Base-by-base conservation (phyloP, 1,140 invertebrate genomes). In the Bombus polaris region DNA sequence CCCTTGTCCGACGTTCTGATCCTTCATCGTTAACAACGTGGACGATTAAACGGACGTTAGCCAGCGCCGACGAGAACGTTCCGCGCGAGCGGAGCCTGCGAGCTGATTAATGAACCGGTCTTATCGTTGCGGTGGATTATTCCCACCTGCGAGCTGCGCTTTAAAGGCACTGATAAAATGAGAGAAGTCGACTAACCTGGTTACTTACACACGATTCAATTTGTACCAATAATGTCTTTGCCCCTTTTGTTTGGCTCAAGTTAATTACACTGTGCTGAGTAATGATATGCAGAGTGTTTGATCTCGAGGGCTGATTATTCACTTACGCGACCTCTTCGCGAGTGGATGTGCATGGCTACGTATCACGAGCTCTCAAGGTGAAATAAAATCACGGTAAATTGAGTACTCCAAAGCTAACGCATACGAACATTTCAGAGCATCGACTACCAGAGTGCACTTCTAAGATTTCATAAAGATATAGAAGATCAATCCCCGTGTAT, bases 21-120 rank as follows among this genome's bases (percentile, higher is more conserved):
- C 57, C 81, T 75, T 65, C 37, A 37, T 44, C 81, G 81, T 77
- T 77, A 68, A 83, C 74, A 77, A 70, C 62, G 73, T n/a, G 25
- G 32, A 66, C 81, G 74, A 83, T 83, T 77, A 77, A 76, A 74
- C 81, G 59, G 22, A 37, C 81, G 81, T 83, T 74, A 57, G 68
- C 47, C 25, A 42, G 8, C 73, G 22, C 13, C 22, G 3, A 47
- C 68, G 66, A 37, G 37, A n/a, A 53, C 68, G 47, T 42, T 57
- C 47, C 66, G 28, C 65, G 78, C 25, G 32, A 53, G 32, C 65
- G 66, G 35, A 70, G 35, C 25, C 35, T n/a, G 44, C 44, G 25
- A 28, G 35, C 78, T 81, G 79, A 81, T 81, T 81, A 81, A 81
- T 81, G 79, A 71, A 72, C 47, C 37, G 28, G 18, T 42, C 35